These are phyloP conservation scores for Mesopsocus fuscifrons DNA, from an alignment of 2,888 invertebrate genomes.

Conservation along the genomic window DNA sequence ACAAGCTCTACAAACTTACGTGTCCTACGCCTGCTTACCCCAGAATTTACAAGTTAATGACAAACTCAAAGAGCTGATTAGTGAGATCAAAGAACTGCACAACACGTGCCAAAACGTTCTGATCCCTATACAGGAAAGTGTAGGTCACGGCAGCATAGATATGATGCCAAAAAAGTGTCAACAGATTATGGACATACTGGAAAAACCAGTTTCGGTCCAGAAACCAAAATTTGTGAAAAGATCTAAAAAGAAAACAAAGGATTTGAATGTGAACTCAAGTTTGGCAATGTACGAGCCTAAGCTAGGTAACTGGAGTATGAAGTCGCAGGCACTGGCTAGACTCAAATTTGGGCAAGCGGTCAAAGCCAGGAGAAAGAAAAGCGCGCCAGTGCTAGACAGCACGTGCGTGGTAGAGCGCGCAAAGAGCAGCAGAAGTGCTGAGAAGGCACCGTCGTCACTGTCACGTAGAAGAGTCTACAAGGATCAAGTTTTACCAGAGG, in stretches of 20 bases:
- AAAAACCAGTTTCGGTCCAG: neutral
- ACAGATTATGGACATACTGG: neutral
- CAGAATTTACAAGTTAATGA: neutral
- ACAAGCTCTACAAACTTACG: conserved; percentile 2
- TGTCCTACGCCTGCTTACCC: neutral
- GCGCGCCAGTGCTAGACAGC: neutral
- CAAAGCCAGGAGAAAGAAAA: neutral
- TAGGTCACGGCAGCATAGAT: neutral
- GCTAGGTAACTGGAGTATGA: neutral
- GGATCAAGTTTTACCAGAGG: neutral
- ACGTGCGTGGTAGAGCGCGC: neutral
- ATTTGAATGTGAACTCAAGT: neutral
- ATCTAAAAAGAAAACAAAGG: neutral
- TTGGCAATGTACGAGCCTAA: neutral
- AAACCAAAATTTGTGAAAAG: neutral
- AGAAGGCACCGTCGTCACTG: neutral
- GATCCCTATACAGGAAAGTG: neutral
- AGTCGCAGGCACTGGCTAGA: neutral
- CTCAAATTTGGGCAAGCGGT: neutral
- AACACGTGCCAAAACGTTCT: neutral
- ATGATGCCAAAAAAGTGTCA: neutral
- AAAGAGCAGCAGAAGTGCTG: neutral
- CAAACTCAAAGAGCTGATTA: neutral
- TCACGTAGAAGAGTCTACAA: neutral
- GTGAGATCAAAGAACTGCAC: neutral